These are phyloP conservation scores for Psittacara wagleri DNA, from an alignment of 2,113 vertebrate genomes.

Conservation along the genomic window DNA sequence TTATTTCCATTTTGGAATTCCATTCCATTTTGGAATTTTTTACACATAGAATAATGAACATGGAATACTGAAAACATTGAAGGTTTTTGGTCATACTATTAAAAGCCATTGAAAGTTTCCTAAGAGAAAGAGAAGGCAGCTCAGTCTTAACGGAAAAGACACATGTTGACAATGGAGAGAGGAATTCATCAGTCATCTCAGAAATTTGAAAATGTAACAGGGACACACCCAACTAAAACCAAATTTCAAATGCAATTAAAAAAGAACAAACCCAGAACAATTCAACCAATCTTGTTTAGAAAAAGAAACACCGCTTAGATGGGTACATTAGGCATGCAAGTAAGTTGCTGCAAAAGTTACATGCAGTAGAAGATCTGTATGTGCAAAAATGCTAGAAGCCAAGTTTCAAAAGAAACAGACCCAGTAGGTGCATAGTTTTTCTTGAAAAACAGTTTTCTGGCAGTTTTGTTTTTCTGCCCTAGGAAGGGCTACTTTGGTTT, in stretches of 20 bases:
- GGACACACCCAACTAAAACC: neutral
- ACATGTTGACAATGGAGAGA: neutral
- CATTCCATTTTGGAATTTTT: neutral
- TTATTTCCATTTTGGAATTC: neutral
- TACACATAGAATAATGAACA: neutral
- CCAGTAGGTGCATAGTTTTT: neutral
- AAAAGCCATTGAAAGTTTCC: neutral
- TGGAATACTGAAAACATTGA: neutral
- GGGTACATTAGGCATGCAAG: neutral
- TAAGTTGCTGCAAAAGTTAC: neutral
- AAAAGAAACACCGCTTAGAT: neutral
- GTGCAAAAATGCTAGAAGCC: neutral
- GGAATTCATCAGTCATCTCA: constrained; percentile 4
- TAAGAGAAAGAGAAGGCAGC: neutral
- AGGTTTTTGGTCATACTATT: neutral
- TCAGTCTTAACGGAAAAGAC: neutral
- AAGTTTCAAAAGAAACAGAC: neutral
- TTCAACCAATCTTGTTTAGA: neutral
- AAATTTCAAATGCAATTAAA: neutral
- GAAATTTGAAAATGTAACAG: constrained; percentile 10
- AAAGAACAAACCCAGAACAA: neutral
- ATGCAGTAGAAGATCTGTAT: neutral
- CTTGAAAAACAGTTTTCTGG: neutral
- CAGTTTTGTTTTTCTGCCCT: neutral
- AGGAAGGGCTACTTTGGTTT: neutral